Percentiles rank a stretch among this genome's conserved stretches.
phyloP scores from a whole-genome alignment of 2,113 vertebrate species.

The Chitala chitala region DNA sequence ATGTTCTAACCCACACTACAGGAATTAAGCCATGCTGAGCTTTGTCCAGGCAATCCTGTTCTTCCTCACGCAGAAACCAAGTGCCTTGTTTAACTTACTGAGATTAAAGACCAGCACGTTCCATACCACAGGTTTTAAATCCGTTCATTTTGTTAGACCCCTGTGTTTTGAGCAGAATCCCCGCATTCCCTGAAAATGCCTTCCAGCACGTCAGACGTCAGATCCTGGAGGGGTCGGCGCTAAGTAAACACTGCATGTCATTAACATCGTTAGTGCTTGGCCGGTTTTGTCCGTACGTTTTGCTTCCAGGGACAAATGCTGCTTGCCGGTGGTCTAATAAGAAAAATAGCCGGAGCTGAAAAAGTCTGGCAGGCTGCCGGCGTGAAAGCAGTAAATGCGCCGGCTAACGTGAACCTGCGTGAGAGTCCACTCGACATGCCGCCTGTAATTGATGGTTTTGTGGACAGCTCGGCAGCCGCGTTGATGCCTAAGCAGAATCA shows the following conservation, averaged over 20 bases:
- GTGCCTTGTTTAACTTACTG: background rate
- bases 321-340: too few relatives aligned
- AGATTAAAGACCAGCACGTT: too few relatives aligned
- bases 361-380: background rate
- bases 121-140: background rate
- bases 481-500: background rate
- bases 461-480: background rate
- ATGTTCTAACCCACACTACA: background rate
- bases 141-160: too few relatives aligned
- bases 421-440: background rate
- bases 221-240: too few relatives aligned
- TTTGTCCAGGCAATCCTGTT: background rate
- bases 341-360: background rate
- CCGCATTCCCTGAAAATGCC: too few relatives aligned
- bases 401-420: background rate
- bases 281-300: too few relatives aligned
- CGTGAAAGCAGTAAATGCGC: background rate
- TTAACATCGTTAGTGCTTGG: too few relatives aligned
- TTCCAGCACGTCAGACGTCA: too few relatives aligned
- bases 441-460: constrained; percentile 7
- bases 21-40: background rate
- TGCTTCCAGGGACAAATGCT: too few relatives aligned
- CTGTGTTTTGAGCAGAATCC: too few relatives aligned
- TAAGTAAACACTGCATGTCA: too few relatives aligned
- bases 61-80: background rate